These are phyloP conservation scores for Anniella stebbinsi DNA, from an alignment of 2,797 vertebrate species.

Conservation along the genomic window DNA sequence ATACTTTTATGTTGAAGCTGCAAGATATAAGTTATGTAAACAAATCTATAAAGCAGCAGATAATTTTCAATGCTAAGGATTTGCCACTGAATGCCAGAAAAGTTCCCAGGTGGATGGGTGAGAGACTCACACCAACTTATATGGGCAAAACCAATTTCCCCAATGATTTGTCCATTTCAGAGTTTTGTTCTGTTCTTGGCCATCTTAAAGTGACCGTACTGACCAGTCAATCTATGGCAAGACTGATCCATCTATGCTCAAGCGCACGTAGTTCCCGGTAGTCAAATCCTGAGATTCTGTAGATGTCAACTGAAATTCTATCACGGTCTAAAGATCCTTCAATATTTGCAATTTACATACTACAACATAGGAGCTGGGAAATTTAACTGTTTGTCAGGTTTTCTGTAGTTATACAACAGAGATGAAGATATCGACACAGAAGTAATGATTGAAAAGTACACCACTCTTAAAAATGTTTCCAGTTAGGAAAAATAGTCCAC, in stretches of 20 bases:
- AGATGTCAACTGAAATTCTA: neutral
- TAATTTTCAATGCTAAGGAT: neutral
- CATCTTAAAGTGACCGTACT: neutral
- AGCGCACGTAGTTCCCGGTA: too few species aligned
- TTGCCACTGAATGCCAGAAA: neutral
- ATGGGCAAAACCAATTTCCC: neutral
- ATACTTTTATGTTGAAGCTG: neutral
- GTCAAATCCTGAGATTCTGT: neutral
- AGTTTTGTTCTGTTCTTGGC: neutral
- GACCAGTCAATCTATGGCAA: too few species aligned
- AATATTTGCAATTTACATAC: neutral
- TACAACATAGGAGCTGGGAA: neutral
- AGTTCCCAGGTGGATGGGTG: neutral
- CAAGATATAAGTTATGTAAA: neutral
- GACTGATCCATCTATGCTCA: too few species aligned
- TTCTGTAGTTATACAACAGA: neutral
- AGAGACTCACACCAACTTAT: neutral
- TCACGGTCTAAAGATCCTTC: too few species aligned
- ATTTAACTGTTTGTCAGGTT: too few species aligned
- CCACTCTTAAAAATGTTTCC: neutral
- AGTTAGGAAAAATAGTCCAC: neutral
- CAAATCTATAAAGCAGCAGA: neutral
- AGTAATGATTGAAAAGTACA: neutral
- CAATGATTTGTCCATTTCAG: neutral
- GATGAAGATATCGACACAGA: neutral